Base-by-base conservation (phyloP, 2,888 invertebrate genomes). In the Venusia cambrica region DNA sequence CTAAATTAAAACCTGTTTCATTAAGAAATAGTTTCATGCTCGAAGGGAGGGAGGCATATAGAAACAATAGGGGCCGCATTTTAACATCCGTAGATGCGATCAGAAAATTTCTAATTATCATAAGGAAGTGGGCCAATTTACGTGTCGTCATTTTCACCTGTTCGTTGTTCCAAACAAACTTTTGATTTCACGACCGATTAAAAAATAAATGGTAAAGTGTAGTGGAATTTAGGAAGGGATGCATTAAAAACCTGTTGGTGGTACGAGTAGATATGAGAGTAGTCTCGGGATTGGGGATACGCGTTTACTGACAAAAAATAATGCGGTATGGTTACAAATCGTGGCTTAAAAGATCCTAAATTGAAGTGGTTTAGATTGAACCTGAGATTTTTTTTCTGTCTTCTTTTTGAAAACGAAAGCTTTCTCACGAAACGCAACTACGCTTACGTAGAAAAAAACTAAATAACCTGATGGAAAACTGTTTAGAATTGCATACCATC, bases 181-280 rank as follows among this genome's bases (percentile, higher is more conserved):
- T 44, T 44, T 64, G 79, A 78, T 80, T 72, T 69, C 58, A 62
- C 61, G 54, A 51, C 34, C 52, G 77, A 78, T 80, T 75, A 63
- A 27, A 31, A 54, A 40, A 45, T 60, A 56, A 56, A 38, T 32
- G 31, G 39, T 26, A 15, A 25, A 27, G 27, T 22, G 26, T 14
- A 29, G 33, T 38, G 31, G 22, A 25, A 21, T 27, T 28, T 32
- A 24, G 32, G 24, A 27, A 24, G 35, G 39, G 35, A 35, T 30
- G 39, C 2, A 24, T 19, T 10, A 35, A n/a, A n/a, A 35, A 40
- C 40, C 40, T 31, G 40, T 40, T 40, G 30, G 29, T 31, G 34
- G 34, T 34, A n/a, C 27, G 35, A 40, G 15, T n/a, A n/a, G n/a
- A n/a, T n/a, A n/a, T n/a, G n/a, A n/a, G n/a, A n/a, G 16, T 37